Base-by-base conservation (phyloP, 2,113 vertebrate species). In the Chloropsis cyanopogon region DNA sequence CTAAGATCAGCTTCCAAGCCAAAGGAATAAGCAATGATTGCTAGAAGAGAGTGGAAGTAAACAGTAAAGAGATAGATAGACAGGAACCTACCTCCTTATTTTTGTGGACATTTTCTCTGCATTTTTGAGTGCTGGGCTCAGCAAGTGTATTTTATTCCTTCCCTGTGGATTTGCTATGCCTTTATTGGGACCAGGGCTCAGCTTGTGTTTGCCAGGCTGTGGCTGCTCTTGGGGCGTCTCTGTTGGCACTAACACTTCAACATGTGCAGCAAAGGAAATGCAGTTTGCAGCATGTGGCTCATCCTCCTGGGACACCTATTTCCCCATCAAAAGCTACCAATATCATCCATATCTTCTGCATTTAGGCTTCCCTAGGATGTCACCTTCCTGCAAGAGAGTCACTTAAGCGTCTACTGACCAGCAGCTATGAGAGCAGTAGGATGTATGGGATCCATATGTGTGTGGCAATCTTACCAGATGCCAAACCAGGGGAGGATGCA, bases 221-320 rank as follows among this genome's bases (percentile, higher is more conserved):
- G 35, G 57, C 31, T 86, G 35, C 21, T 39, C 54, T 52, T 64
- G 59, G 49, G 65, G 39, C 44, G 84, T 54, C 56, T 71, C 0
- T 61, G 11, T 1, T 47, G 39, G 54, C 59, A 37, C 46, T 60
- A 70, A 56, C 0, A 0, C 41, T 78, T 56, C 70, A 90, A 53
- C n/a, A 7, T 6, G 12, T 0, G 12, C 35, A 31, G 41, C 76
- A 77, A 60, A 60, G 31, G 41, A 39, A 9, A 21, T 0, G 2
- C 3, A 57, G 42, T 21, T 52, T 54, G 52, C 28, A 92, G 69
- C 64, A 37, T 0, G 1, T 29, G 60, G 23, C 25, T 15, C 8
- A 23, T 33, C 63, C 22, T 76, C 22, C 42, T 57, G 50, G n/a
- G 42, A 49, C 14, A 47, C 9, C 21, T n/a, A 13, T 57, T 82